Conservation (phyloP, 1,140 invertebrate genomes). For the Leucophenga varia region DNA sequence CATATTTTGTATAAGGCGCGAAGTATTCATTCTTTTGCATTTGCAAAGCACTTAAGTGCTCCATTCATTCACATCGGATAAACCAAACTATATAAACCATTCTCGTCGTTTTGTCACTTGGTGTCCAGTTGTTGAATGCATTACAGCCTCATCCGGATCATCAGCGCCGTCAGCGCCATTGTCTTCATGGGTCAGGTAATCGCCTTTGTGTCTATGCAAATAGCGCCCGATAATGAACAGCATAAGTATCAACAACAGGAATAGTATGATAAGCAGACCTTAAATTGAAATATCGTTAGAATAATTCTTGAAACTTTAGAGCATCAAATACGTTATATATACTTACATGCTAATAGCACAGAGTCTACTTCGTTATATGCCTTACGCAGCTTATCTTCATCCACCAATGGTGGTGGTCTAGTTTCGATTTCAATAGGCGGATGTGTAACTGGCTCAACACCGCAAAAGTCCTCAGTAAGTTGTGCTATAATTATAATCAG, state of each 20-base stretch:
- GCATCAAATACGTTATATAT: constrained; percentile 1
- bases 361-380: constrained; percentile 78
- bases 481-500: constrained; percentile 55
- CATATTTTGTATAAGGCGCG: too few species aligned
- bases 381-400: constrained; percentile 69
- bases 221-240: constrained; percentile 79
- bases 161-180: constrained; percentile 83
- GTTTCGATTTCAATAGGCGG: constrained; percentile 78
- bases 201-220: constrained; percentile 84
- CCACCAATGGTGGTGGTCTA: constrained; percentile 73
- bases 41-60: not conserved
- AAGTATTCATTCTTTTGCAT: too few species aligned
- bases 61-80: not conserved
- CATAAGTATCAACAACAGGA: constrained; percentile 77
- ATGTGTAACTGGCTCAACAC: constrained; percentile 86
- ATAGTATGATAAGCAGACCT: constrained; percentile 78
- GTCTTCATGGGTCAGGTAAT: constrained; percentile 92
- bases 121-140: constrained; percentile 83
- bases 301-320: not conserved
- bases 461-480: constrained; percentile 85
- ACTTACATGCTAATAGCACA: constrained; percentile 77
- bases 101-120: constrained; percentile 89
- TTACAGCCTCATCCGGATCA: constrained; percentile 88
- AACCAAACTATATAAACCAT: constrained; percentile 76
- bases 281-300: too few species aligned